These are phyloP conservation scores for Sarcophaga bullata DNA, from an alignment of 1,140 invertebrate genomes.

Conservation along the genomic window DNA sequence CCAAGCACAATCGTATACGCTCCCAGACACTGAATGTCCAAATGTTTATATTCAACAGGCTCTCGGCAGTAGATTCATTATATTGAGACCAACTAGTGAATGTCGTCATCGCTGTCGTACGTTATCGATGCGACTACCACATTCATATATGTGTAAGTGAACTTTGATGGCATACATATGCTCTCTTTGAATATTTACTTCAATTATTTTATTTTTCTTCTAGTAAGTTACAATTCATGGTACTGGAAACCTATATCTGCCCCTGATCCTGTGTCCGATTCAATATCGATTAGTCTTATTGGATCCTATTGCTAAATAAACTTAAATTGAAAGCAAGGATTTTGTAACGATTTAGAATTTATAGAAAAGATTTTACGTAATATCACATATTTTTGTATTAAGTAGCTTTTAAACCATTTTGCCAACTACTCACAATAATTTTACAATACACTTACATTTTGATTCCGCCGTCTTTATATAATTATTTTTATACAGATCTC, in stretches of 20 bases:
- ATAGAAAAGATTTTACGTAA: too few relatives aligned
- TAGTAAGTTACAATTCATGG: conserved; percentile 84
- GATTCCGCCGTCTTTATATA: too few relatives aligned
- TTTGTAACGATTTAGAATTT: too few relatives aligned
- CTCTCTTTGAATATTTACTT: neutral
- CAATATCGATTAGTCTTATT: conserved; percentile 73
- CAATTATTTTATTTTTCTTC: neutral
- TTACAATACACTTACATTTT: too few relatives aligned
- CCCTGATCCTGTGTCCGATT: conserved; percentile 68
- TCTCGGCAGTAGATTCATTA: conserved; percentile 72
- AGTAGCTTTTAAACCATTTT: too few relatives aligned
- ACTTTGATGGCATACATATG: neutral
- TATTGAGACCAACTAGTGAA: conserved; percentile 74
- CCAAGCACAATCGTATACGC: conserved; percentile 68
- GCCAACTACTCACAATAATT: too few relatives aligned
- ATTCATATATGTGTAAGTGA: conserved; percentile 75
- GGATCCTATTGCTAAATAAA: conserved; percentile 73
- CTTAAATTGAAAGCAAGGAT: too few relatives aligned
- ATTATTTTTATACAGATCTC: too few relatives aligned
- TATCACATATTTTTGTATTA: too few relatives aligned
- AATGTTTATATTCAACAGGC: conserved; percentile 76
- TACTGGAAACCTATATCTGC: conserved; percentile 78
- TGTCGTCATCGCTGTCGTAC: conserved; percentile 72
- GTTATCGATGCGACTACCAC: conserved; percentile 71
- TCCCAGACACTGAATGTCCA: conserved; percentile 78